Evolutionary conservation across 2,113 vertebrate genomes (phyloP).

Genomic region (Burhinus bistriatus): DNA sequence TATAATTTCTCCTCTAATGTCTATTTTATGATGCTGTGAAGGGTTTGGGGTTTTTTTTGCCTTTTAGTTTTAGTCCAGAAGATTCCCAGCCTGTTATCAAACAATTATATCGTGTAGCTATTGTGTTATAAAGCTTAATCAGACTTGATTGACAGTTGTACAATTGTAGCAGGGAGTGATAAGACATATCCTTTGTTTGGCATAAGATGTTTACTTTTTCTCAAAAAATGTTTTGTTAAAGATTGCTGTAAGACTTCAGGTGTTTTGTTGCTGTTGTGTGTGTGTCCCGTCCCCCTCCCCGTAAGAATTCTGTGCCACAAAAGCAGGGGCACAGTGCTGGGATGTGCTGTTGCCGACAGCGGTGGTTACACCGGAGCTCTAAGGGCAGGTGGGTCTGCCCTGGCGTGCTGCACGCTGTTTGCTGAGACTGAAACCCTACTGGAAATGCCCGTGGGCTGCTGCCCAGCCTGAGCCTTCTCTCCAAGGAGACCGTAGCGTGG

Average conservation of each 20-base stretch:
- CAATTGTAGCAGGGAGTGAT: background rate
- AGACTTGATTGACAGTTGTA: background rate
- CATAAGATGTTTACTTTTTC: background rate
- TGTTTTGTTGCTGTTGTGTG: background rate
- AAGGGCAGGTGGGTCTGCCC: background rate
- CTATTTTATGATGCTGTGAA: background rate
- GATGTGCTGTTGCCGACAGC: rapidly evolving
- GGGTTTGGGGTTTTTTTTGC: background rate
- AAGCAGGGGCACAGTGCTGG: background rate
- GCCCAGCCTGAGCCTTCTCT: background rate
- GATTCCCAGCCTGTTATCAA: background rate
- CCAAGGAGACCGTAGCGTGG: background rate
- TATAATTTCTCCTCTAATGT: background rate
- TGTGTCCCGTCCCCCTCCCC: rapidly evolving
- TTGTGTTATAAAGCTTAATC: background rate
- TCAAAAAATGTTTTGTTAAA: background rate
- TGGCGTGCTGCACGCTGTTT: background rate
- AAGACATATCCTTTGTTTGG: background rate
- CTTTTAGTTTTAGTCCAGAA: background rate
- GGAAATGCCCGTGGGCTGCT: background rate
- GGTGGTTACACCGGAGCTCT: background rate
- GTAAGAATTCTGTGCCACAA: background rate
- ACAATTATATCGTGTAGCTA: background rate
- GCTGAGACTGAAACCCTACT: background rate
- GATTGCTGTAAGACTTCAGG: background rate